Percentiles rank a stretch among this genome's conserved stretches.
Evolutionary conservation across 2,888 invertebrate species (phyloP).

Genomic region (Plagodis dolabraria): DNA sequence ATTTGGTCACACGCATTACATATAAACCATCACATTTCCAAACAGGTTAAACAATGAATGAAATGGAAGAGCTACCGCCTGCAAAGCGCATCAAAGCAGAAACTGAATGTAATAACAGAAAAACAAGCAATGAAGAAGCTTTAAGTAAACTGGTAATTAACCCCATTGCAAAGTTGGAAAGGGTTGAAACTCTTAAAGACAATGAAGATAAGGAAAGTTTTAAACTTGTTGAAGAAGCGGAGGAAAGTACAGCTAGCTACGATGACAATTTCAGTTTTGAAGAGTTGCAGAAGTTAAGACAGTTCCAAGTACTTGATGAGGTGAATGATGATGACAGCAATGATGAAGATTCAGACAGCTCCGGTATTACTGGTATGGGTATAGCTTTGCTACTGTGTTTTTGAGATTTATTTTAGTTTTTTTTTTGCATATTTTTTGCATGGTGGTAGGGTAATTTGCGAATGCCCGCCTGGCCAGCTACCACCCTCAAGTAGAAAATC

Average conservation of each 20-base stretch:
- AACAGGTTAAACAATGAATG: constrained; percentile 50
- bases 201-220: neutral
- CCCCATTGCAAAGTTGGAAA: constrained; percentile 1
- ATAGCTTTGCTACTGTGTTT: too few relatives aligned
- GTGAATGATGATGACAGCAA: constrained; percentile 75
- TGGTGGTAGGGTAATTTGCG: too few relatives aligned
- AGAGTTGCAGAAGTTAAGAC: constrained; percentile 65
- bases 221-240: neutral
- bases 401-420: too few relatives aligned
- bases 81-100: constrained; percentile 55
- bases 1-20: neutral
- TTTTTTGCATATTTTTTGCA: too few relatives aligned
- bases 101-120: constrained; percentile 4
- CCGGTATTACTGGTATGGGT: constrained; percentile 36
- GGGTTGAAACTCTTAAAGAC: neutral
- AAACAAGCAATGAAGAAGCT: neutral
- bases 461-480: too few relatives aligned
- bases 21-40: constrained; percentile 45
- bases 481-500: too few relatives aligned
- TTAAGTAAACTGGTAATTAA: constrained; percentile 1
- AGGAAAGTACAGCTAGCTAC: constrained; percentile 35
- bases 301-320: constrained; percentile 77
- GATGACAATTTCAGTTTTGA: constrained; percentile 60
- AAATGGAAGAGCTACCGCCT: constrained; percentile 43
- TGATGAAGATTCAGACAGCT: constrained; percentile 66